Percentiles rank a stretch among this genome's conserved stretches.
These are phyloP conservation scores for Cassiopea andromeda DNA, from an alignment of 30 jellyfish, hydroid and myxozoan species.

Conservation along the genomic window DNA sequence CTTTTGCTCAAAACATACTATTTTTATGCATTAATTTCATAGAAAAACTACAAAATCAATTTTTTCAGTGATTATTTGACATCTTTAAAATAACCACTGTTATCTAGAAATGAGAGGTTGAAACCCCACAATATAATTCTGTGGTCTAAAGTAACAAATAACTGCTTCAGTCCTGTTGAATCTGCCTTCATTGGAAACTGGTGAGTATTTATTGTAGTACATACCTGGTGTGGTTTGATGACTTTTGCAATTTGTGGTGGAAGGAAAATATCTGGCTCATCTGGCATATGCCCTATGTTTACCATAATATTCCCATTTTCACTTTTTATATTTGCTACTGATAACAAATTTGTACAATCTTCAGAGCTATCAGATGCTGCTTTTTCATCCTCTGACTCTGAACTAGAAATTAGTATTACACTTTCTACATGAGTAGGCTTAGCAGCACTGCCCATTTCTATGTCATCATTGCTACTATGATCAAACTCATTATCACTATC, in stretches of 20 bases:
- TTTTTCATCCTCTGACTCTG: slow-evolving; percentile 70
- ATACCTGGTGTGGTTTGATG: slow-evolving; percentile 97
- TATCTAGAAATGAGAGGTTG: too few species aligned
- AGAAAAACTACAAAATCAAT: too few species aligned
- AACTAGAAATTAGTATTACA: slow-evolving; percentile 43
- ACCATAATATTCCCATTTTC: slow-evolving; percentile 77
- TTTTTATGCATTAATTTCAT: too few species aligned
- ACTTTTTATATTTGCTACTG: slow-evolving; percentile 22
- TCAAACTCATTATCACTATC: slow-evolving; percentile 22
- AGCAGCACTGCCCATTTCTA: not conserved
- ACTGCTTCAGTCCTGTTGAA: too few species aligned
- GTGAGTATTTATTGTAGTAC: not conserved
- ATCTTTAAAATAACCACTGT: too few species aligned
- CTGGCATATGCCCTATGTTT: slow-evolving; percentile 77
- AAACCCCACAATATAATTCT: too few species aligned
- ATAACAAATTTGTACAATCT: slow-evolving; percentile 11
- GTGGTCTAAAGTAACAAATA: too few species aligned
- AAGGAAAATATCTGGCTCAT: slow-evolving; percentile 86
- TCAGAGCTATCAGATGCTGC: slow-evolving; percentile 38
- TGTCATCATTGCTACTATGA: slow-evolving; percentile 65
- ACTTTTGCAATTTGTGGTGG: slow-evolving; percentile 72
- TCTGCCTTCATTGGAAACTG: not conserved
- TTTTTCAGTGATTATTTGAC: too few species aligned
- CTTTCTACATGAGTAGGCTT: not conserved
- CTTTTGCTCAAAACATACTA: too few species aligned